These are phyloP conservation scores for Trialeurodes vaporariorum DNA, from an alignment of 1,140 invertebrate genomes.

Conservation along the genomic window DNA sequence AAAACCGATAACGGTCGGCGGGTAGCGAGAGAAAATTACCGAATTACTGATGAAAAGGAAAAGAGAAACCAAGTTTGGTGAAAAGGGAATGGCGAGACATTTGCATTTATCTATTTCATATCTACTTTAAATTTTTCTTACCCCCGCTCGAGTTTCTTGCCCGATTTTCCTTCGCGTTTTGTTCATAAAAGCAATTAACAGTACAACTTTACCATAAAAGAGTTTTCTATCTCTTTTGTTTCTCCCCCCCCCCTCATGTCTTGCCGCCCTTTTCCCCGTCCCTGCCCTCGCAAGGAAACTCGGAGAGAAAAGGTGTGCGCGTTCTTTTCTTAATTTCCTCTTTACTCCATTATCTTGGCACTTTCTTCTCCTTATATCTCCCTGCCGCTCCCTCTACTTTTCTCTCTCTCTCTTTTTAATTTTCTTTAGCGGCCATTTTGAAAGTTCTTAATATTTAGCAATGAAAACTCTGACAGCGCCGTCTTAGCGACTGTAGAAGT, in stretches of 20 bases:
- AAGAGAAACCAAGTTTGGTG: too few relatives aligned
- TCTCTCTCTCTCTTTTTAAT: conserved; percentile 26
- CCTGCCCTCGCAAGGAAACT: too few relatives aligned
- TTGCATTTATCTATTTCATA: neutral
- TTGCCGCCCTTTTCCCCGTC: too few relatives aligned
- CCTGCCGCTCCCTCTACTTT: too few relatives aligned
- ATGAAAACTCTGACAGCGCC: conserved; percentile 20
- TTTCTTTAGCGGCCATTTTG: conserved; percentile 26
- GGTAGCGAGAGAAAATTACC: too few relatives aligned
- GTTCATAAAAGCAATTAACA: conserved; percentile 1
- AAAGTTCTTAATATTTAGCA: conserved; percentile 28
- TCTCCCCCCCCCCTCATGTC: too few relatives aligned
- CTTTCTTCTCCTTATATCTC: too few relatives aligned
- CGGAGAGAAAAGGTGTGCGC: neutral
- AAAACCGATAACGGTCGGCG: too few relatives aligned
- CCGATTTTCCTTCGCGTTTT: neutral
- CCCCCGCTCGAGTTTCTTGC: neutral
- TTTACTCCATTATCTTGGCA: neutral
- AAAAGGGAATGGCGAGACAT: neutral
- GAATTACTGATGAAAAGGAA: too few relatives aligned
- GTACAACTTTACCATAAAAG: neutral
- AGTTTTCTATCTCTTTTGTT: neutral
- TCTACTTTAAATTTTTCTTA: neutral
- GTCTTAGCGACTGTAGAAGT: conserved; percentile 23
- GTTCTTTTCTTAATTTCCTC: neutral